phyloP scores from a whole-genome alignment of 2,888 invertebrate genomes.

The Parelbella ahira region DNA sequence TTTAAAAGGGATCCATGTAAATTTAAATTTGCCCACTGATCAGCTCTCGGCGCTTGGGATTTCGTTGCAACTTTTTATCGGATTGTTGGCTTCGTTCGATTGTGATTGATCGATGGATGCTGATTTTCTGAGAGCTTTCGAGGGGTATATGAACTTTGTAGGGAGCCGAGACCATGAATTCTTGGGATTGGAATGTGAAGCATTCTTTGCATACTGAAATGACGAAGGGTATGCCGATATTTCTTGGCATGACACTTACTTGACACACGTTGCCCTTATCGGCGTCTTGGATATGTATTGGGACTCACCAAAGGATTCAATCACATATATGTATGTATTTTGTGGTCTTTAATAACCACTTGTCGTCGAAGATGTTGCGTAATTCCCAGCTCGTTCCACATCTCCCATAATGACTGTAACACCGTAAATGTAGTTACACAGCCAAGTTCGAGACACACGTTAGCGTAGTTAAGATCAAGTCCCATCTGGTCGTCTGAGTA shows the following conservation, averaged over 20 bases:
- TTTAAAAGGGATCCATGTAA: conserved; percentile 14
- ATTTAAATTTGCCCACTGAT: conserved; percentile 2
- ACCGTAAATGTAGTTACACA: conserved; percentile 25
- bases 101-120: conserved; percentile 1
- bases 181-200: no score
- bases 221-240: no score
- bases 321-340: no score
- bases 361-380: no score
- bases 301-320: no score
- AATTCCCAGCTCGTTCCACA: no score
- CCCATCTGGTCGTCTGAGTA: conserved; percentile 28
- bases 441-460: conserved; percentile 27
- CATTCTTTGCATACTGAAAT: no score
- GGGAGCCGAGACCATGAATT: no score
- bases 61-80: not conserved
- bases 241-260: no score
- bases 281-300: no score
- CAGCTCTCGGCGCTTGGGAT: not conserved
- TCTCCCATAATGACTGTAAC: conserved; percentile 11
- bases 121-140: not conserved
- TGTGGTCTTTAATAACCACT: no score
- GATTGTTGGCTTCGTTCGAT: not conserved
- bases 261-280: no score
- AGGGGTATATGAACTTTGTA: not conserved
- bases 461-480: conserved; percentile 25